Evolutionary conservation across 2,113 vertebrate species (phyloP).

Genomic region (Brachypodius melanocephalos): DNA sequence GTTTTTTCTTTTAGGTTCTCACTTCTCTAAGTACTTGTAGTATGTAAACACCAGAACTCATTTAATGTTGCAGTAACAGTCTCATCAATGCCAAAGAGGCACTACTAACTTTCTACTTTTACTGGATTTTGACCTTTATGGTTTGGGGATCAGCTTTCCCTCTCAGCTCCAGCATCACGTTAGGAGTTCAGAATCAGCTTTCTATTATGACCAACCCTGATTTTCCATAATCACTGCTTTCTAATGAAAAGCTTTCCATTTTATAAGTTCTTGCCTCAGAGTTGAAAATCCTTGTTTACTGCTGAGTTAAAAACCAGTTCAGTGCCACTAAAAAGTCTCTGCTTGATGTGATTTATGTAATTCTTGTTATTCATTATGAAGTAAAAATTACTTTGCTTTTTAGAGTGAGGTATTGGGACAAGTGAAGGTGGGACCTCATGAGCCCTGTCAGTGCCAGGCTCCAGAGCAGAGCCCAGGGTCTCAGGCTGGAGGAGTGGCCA

Average conservation of each 20-base stretch:
- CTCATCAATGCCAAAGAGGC: background rate
- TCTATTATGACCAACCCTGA: background rate
- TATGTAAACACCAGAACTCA: background rate
- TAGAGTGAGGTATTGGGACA: background rate
- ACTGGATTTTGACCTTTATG: background rate
- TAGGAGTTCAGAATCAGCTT: background rate
- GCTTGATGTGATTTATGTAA: background rate
- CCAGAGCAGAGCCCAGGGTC: background rate
- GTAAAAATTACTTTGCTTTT: background rate
- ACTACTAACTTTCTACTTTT: background rate
- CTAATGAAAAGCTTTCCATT: conserved; percentile 1
- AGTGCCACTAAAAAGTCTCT: background rate
- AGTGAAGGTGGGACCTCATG: background rate
- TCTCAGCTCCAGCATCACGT: background rate
- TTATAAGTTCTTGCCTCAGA: background rate
- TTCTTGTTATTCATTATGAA: background rate
- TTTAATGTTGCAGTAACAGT: background rate
- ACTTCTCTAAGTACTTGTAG: background rate
- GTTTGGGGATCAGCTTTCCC: background rate
- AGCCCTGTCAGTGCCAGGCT: background rate
- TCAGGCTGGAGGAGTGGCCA: background rate
- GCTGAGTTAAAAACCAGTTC: conserved; percentile 1
- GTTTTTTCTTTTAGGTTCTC: background rate
- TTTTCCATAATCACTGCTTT: background rate
- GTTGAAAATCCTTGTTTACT: conserved; percentile 33